A percentile compares a stretch with the other conserved stretches of the same genome.
phyloP scores from a whole-genome alignment of 37 sponge, comb jelly and placozoan genomes.

The Axinella damicornis region DNA sequence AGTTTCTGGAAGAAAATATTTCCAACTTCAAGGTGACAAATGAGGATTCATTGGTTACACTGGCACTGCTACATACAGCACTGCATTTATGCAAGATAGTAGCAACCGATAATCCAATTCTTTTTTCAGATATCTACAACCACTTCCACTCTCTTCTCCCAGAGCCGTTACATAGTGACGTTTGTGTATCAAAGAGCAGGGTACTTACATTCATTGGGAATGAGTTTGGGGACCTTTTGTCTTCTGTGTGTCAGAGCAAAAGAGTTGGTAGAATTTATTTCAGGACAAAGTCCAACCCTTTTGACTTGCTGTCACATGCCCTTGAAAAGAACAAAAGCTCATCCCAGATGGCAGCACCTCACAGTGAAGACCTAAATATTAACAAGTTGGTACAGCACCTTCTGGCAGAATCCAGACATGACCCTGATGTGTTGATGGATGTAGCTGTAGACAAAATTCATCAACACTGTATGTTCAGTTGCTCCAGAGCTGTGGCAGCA shows the following conservation, averaged over 20 bases:
- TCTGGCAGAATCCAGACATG: too few species aligned
- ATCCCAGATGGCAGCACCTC: too few species aligned
- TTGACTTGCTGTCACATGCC: background rate
- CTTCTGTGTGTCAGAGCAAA: background rate
- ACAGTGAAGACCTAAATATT: too few species aligned
- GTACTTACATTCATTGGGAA: background rate
- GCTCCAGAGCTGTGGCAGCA: background rate
- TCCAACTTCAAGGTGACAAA: background rate
- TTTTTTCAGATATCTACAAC: background rate
- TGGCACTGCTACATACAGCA: background rate
- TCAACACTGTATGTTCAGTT: background rate
- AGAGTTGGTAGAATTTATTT: background rate
- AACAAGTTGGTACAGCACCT: too few species aligned
- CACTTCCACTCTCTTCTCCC: background rate
- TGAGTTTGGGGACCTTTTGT: slow-evolving; percentile 3
- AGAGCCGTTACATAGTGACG: background rate
- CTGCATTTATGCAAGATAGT: background rate
- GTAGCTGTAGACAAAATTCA: too few species aligned
- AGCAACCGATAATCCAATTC: background rate
- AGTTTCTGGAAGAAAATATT: background rate
- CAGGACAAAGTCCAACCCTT: background rate
- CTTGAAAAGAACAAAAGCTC: background rate
- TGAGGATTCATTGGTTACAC: background rate
- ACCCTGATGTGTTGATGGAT: background rate
- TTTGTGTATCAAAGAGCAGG: background rate